phyloP scores from a whole-genome alignment of 2,113 vertebrate species.

The Sapayoa aenigma region DNA sequence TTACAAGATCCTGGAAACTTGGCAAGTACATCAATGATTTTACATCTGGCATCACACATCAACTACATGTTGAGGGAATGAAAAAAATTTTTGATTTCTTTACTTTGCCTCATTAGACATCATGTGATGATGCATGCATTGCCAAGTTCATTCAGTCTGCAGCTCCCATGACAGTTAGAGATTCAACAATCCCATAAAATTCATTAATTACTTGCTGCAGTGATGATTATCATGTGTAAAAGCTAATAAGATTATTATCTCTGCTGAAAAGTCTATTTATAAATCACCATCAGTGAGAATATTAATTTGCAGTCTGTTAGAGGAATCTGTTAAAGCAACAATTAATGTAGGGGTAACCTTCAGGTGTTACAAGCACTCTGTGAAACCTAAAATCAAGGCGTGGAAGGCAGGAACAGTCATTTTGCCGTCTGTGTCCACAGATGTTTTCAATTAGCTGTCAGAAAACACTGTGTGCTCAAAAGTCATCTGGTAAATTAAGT shows the following conservation, averaged over 20 bases:
- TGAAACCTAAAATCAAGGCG: conserved; percentile 51
- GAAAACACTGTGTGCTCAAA: neutral
- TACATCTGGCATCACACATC: conserved; percentile 65
- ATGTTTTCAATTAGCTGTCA: conserved; percentile 51
- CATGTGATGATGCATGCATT: conserved; percentile 51
- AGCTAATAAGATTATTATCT: conserved; percentile 48
- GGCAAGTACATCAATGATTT: conserved; percentile 60
- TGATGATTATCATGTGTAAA: conserved; percentile 40
- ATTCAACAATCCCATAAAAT: conserved; percentile 56
- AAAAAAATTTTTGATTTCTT: conserved; percentile 50
- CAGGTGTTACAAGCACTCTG: conserved; percentile 20
- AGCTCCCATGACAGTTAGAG: conserved; percentile 56
- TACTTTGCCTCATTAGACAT: conserved; percentile 73
- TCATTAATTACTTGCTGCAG: conserved; percentile 34
- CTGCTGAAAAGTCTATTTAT: conserved; percentile 32
- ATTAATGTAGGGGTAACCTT: conserved; percentile 41
- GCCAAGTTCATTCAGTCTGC: conserved; percentile 15
- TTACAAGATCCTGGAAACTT: conserved; percentile 63
- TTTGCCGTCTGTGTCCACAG: conserved; percentile 47
- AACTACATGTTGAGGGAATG: conserved; percentile 52
- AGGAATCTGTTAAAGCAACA: conserved; percentile 57
- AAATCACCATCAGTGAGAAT: neutral
- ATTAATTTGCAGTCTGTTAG: conserved; percentile 7
- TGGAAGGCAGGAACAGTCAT: conserved; percentile 26
- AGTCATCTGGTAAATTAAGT: neutral